Base-by-base conservation (phyloP, 2,888 invertebrate genomes). In the Parnassius smintheus region DNA sequence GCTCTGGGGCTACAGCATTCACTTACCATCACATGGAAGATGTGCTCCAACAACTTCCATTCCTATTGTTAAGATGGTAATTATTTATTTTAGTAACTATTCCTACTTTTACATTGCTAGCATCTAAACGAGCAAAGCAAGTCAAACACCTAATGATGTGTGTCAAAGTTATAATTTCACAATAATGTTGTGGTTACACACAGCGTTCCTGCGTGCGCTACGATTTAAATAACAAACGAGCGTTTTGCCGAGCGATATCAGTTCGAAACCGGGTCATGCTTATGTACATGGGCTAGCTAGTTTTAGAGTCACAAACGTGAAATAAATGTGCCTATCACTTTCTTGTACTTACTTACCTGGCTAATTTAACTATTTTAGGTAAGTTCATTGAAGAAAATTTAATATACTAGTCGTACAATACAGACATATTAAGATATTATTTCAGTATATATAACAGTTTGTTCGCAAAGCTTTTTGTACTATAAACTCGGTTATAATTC, bases 201-300 rank as follows among this genome's bases (percentile, higher is more conserved):
- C 58, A 52, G 52, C 56, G 65, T 60, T 65, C 62, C 63, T 60
- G 66, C 70, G 68, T 64, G 66, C 67, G 65, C 66, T 67, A 66
- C 62, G 65, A 71, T 70, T 72, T 70, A 69, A 73, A 70, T 71
- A 75, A 74, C 73, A 72, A 73, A 74, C 72, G 68, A 71, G 62
- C 71, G 68, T 66, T 70, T 72, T 70, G 70, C 70, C 66, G 61
- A 67, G 72, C 76, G 74, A 74, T 78, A 78, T 76, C 78, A 73
- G 71, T 66, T 56, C 57, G 62, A 72, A 77, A 76, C 75, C 73
- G 70, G 78, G 77, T 77, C 77, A 77, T 65, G 58, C 68, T 70
- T 66, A 64, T 66, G 64, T 66, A 65, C 64, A 66, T 68, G 68
- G 69, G 66, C 72, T 66, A 68, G 66, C 62, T 65, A 65, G 60